phyloP scores from a whole-genome alignment of 2,113 vertebrate species.

The Macroglossus sobrinus region DNA sequence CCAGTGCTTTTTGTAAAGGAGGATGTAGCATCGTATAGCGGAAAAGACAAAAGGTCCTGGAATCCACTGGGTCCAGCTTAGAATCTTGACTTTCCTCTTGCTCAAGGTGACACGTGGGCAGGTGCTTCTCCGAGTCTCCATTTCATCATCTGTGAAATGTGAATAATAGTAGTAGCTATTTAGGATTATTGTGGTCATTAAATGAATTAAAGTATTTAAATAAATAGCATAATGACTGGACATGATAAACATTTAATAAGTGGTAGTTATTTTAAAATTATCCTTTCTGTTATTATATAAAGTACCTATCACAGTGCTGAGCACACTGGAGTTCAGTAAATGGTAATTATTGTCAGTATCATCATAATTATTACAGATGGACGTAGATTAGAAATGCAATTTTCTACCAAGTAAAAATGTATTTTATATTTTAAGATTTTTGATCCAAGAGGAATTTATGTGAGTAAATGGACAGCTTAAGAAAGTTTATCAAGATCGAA shows the following conservation, averaged over 20 bases:
- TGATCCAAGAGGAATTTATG: slow-evolving; percentile 62
- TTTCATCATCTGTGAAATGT: slow-evolving; percentile 19
- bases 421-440: slow-evolving; percentile 50
- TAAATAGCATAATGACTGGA: background rate
- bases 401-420: slow-evolving; percentile 17
- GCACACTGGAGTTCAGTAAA: background rate
- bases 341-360: background rate
- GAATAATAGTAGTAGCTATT: background rate
- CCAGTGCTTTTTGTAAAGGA: background rate
- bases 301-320: background rate
- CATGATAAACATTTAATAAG: background rate
- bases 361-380: background rate
- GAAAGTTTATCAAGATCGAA: slow-evolving; percentile 63
- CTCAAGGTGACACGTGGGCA: background rate
- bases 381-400: background rate
- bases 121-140: background rate
- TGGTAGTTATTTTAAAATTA: slow-evolving; percentile 20
- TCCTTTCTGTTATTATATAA: background rate
- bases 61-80: background rate
- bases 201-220: background rate
- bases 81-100: background rate
- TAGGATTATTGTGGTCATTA: background rate
- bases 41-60: background rate
- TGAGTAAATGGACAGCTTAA: slow-evolving; percentile 69
- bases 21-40: background rate